These are phyloP conservation scores for Pelvicachromis taeniatus DNA, from an alignment of 2,113 vertebrate genomes.

Conservation along the genomic window DNA sequence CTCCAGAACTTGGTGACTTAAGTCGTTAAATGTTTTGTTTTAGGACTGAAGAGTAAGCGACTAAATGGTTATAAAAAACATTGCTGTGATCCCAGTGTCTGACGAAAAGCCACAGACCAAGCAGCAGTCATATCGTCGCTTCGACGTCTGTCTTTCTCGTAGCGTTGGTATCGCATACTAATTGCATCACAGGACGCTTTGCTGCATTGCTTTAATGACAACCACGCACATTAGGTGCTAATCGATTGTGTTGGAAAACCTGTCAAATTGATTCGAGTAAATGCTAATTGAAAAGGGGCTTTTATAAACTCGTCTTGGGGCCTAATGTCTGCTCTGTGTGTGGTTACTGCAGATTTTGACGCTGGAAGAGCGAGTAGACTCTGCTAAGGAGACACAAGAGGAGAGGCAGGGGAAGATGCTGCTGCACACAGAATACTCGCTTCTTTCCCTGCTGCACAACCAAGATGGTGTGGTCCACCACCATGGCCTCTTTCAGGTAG, in stretches of 20 bases:
- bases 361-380: slow-evolving; percentile 89
- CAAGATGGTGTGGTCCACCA: slow-evolving; percentile 98
- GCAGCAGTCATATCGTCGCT: neutral
- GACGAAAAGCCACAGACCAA: neutral
- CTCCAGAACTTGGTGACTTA: neutral
- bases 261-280: neutral
- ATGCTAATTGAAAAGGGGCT: neutral
- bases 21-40: neutral
- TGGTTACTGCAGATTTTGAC: slow-evolving; percentile 84
- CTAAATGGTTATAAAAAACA: neutral
- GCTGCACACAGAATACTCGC: slow-evolving; percentile 94
- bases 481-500: slow-evolving; percentile 96
- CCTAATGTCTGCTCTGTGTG: slow-evolving; percentile 12
- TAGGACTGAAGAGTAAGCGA: neutral
- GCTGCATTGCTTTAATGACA: neutral
- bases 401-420: slow-evolving; percentile 99
- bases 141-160: neutral
- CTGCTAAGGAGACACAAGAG: slow-evolving; percentile 90
- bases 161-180: neutral
- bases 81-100: neutral
- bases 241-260: neutral
- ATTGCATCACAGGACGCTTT: neutral
- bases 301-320: neutral
- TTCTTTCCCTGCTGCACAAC: slow-evolving; percentile 92
- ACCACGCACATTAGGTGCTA: neutral